Evolutionary conservation across 1,140 invertebrate genomes (phyloP), one percentile per base, ranked within the genome.

Genomic region (Campoletis sonorensis): DNA sequence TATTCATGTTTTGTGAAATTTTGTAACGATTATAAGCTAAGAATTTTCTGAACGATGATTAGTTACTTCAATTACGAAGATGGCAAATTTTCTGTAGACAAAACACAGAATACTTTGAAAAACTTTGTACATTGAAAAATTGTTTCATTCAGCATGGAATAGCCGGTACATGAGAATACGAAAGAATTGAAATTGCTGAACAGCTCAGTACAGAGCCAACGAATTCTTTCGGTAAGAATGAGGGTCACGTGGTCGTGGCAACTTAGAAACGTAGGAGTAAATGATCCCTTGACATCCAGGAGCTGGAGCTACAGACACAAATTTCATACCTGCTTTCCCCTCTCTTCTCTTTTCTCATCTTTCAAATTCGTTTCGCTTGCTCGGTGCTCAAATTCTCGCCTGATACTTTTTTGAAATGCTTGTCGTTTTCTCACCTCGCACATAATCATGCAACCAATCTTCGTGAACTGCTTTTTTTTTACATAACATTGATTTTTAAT

Each of bases 231-330:
- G 21, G 40, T 3, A 51, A 37, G 51, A 70, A 71, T 51, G 40
- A 79, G 0, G 61, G 45, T 79, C 78, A 79, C 78, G 78, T 54
- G 67, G 67, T 71, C 64, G 40, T 45, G n/a, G 45, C 21, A 23
- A 68, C 7, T 37, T 3, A n/a, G 26, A 2, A 61, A 49, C 21
- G 37, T 68, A 27, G 40, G 40, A 61, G 78, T 26, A 64, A 23
- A 23, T 23, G 61, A 64, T 64, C 61, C 40, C 40, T 64, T 23
- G 21, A 26, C n/a, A 23, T 11, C 61, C 23, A 64, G n/a, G 21
- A 26, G 51, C 51, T 15, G n/a, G 21, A 26, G 51, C 51, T 15
- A 26, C 61, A 64, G 61, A 7, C 8, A 64, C 61, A 54, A 18
- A 54, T 64, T 45, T 45, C 8, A 64, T 64, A 64, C 61, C 61